Evolutionary conservation across 2,888 invertebrate species (phyloP), one percentile per base, ranked within the genome.

Genomic region (Cerceris rybyensis): DNA sequence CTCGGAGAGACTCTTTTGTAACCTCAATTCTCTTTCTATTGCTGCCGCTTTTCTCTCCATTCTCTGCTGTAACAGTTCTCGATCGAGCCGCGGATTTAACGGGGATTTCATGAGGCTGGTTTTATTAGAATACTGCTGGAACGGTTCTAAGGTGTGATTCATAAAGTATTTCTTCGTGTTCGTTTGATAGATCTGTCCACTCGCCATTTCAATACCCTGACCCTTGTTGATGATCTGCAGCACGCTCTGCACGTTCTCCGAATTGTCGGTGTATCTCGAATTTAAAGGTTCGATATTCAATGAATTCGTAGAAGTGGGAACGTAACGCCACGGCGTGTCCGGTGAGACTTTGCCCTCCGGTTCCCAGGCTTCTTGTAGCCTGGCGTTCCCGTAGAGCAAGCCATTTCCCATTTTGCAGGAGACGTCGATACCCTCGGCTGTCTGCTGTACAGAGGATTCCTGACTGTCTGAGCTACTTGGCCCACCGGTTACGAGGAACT

Each of bases 1-100:
- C 89, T 96, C 96, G 0, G 96, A 96, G 13, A 96, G 91, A 11
- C 96, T 96, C 90, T 96, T 96, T 93, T 96, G 95, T 7, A 94
- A 91, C 65, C 93, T 92, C 54, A 94, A 85, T 82, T 94, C 94
- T 57, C 94, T 92, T 81, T 94, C 94, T 16, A 94, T 88, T 0
- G 94, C 93, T 0, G 94, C 94, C 43, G 94, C 93, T 70, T 93
- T 91, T 43, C 90, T 90, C 67, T 89, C 90, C 54, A 90, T 79
- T 60, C 89, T 88, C 41, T 91, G 91, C 14, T 91, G 91, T 46
- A 88, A 67, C 54, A 91, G 60, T 54, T 91, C 91, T 0, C 90
- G 86, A 7, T 91, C 91, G n/a, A 88, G 60, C 11, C 89, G 83
- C 0, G 87, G 87, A 70, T 89, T 91, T 58, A 86, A 58, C 11